Evolutionary conservation across 92 coral and sea anemone species (phyloP).

Genomic region (Porites evermanni): DNA sequence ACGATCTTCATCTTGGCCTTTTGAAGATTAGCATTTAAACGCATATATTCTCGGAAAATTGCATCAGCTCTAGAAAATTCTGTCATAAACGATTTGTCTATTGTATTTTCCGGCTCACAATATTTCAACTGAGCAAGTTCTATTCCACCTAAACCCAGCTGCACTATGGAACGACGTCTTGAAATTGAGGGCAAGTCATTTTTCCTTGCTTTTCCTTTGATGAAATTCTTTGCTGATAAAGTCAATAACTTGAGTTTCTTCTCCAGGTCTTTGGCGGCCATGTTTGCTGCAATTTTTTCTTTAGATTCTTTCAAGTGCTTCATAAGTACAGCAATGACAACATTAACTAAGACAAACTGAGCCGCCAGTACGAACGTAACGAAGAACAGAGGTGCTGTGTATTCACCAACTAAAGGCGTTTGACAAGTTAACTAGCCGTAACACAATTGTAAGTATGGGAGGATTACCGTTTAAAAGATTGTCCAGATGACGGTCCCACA

Average conservation of each 20-base stretch:
- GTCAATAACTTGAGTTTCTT: constrained; percentile 83
- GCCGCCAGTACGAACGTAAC: constrained; percentile 96
- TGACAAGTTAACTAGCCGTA: too few relatives aligned
- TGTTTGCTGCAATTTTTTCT: constrained; percentile 92
- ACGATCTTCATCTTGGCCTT: constrained; percentile 66
- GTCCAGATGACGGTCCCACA: neutral
- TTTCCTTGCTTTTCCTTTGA: constrained; percentile 76
- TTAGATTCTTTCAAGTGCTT: constrained; percentile 96
- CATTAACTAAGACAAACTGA: constrained; percentile 97
- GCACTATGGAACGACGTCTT: constrained; percentile 78
- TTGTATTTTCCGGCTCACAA: constrained; percentile 38
- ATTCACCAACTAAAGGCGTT: constrained; percentile 7
- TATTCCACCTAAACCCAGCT: constrained; percentile 83
- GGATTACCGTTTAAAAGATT: too few relatives aligned
- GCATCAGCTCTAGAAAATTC: constrained; percentile 82
- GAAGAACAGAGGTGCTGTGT: constrained; percentile 94
- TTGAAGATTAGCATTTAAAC: constrained; percentile 74
- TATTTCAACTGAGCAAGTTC: constrained; percentile 81
- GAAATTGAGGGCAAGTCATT: constrained; percentile 46
- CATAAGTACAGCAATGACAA: constrained; percentile 98
- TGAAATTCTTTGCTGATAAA: constrained; percentile 82
- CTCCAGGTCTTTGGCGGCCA: constrained; percentile 90
- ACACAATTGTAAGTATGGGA: too few relatives aligned
- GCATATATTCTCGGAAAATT: constrained; percentile 82
- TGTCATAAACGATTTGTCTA: constrained; percentile 51